These are phyloP conservation scores for Heliconius eleuchia DNA, from an alignment of 1,140 invertebrate species.

Conservation along the genomic window DNA sequence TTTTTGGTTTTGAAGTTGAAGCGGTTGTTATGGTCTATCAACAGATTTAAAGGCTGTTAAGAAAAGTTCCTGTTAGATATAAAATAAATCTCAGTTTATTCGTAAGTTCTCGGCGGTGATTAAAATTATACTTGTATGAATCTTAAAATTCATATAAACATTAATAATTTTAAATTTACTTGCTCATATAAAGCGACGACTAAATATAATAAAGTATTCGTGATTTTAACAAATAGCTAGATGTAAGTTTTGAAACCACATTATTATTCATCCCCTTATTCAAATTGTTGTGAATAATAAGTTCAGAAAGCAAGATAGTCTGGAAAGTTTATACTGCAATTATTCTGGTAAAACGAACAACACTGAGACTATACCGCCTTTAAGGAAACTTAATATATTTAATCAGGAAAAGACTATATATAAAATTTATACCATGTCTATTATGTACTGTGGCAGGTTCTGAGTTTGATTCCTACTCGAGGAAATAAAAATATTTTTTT, in stretches of 20 bases:
- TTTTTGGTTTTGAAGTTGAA: no score
- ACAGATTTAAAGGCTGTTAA: no score
- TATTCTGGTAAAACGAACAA: constrained; percentile 14
- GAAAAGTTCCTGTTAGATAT: no score
- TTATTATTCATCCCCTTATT: constrained; percentile 28
- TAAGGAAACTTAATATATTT: not conserved
- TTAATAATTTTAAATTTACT: not conserved
- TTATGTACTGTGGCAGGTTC: no score
- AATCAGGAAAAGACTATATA: not conserved
- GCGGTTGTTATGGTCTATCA: no score
- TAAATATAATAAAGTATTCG: not conserved
- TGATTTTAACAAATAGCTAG: not conserved
- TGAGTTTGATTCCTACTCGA: no score
- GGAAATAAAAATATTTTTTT: no score
- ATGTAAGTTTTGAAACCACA: not conserved
- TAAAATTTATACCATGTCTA: no score
- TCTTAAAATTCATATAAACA: not conserved
- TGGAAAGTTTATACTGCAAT: constrained; percentile 24
- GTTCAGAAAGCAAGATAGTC: constrained; percentile 19
- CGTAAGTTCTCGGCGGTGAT: no score
- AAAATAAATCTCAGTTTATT: no score
- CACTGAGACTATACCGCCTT: not conserved
- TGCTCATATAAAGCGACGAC: not conserved
- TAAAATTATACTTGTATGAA: not conserved
- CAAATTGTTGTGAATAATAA: constrained; percentile 31